A percentile compares a stretch with the other conserved stretches of the same genome.
Conservation (phyloP, 2,797 vertebrate species). For the Darevskia nairensis region DNA sequence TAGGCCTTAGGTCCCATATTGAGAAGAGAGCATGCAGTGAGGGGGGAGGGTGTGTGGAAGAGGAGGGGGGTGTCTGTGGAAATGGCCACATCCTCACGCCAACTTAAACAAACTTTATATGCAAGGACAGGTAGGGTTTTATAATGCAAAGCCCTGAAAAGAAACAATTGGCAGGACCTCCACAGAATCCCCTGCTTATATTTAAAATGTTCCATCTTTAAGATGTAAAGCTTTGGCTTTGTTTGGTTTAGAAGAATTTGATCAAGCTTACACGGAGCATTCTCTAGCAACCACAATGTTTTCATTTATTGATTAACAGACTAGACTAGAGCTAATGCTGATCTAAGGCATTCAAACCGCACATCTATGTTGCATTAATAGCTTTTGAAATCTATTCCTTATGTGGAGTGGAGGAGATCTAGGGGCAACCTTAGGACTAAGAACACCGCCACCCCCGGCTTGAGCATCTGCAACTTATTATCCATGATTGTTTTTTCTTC, state of each 20-base stretch:
- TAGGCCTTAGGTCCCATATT: background rate
- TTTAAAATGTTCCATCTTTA: background rate
- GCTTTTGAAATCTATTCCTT: slow-evolving; percentile 11
- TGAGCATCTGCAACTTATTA: slow-evolving; percentile 26
- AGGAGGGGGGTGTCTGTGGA: background rate
- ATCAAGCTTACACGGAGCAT: slow-evolving; percentile 15
- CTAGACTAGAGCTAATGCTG: slow-evolving; percentile 15
- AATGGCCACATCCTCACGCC: too few species aligned
- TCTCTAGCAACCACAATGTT: slow-evolving; percentile 21
- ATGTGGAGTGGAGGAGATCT: background rate
- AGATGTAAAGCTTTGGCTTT: background rate
- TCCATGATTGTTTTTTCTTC: slow-evolving; percentile 21
- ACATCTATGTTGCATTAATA: background rate
- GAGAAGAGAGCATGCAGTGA: background rate
- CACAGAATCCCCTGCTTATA: background rate
- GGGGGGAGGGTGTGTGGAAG: background rate
- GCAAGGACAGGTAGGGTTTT: too few species aligned
- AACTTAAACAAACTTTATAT: too few species aligned
- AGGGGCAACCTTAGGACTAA: background rate
- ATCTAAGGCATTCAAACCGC: slow-evolving; percentile 19
- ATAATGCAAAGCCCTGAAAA: too few species aligned
- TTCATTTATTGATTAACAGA: slow-evolving; percentile 18
- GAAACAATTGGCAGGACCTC: too few species aligned
- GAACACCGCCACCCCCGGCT: background rate
- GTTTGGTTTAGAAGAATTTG: slow-evolving; percentile 10